Evolutionary conservation across 2,113 vertebrate species (phyloP).

Genomic region (Equus quagga): DNA sequence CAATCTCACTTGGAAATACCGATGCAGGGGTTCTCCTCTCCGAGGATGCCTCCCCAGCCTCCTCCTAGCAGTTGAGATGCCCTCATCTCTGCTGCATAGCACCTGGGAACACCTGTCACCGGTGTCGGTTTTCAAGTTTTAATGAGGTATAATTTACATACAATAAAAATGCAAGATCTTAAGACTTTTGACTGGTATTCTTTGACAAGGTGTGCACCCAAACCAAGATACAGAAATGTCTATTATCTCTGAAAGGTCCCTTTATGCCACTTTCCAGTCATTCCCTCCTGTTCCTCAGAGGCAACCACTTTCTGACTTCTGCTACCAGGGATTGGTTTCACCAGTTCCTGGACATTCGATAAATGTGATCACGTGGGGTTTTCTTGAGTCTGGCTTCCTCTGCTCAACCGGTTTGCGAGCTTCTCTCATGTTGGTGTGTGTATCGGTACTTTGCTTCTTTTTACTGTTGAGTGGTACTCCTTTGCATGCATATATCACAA

Average conservation of each 20-base stretch:
- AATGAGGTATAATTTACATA: neutral
- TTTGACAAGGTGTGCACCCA: neutral
- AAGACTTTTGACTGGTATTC: neutral
- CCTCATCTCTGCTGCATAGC: neutral
- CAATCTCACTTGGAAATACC: neutral
- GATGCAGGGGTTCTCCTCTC: rapidly evolving
- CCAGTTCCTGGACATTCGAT: neutral
- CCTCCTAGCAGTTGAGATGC: neutral
- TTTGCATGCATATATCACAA: rapidly evolving
- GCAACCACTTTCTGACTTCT: neutral
- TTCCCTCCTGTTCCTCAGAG: neutral
- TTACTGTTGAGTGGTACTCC: no score
- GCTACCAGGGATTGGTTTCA: rapidly evolving
- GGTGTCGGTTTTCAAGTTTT: neutral
- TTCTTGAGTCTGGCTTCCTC: neutral
- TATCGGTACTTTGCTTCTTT: no score
- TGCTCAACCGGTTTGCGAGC: neutral
- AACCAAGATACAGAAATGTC: neutral
- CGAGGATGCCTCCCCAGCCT: neutral
- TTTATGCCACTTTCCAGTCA: neutral
- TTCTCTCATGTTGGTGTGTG: rapidly evolving
- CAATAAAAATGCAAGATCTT: neutral
- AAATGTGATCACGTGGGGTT: no score
- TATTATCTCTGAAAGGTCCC: neutral
- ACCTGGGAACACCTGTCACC: neutral